Conservation (phyloP, 2,888 invertebrate species). For the Coremacera marginata region DNA sequence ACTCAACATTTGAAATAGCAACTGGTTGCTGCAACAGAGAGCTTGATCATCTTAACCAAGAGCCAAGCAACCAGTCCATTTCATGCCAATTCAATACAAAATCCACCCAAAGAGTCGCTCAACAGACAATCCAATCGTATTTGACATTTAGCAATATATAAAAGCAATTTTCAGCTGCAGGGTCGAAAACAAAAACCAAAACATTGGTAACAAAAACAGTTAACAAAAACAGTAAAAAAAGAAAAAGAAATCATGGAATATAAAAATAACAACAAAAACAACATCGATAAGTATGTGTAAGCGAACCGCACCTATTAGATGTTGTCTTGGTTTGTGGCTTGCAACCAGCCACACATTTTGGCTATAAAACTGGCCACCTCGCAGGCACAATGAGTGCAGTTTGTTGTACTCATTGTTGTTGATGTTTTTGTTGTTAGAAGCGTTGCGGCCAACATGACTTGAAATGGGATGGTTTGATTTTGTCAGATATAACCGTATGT, state of each 20-base stretch:
- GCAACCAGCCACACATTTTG: background rate
- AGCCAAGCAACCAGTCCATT: background rate
- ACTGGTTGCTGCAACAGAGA: background rate
- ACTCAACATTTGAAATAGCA: too few relatives aligned
- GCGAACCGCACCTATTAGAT: background rate
- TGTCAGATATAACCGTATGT: constrained; percentile 6
- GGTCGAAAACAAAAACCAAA: background rate
- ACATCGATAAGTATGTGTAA: background rate
- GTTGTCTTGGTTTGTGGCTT: background rate
- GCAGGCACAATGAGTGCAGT: background rate
- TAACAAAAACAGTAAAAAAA: background rate
- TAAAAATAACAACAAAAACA: background rate
- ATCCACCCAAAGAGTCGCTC: background rate
- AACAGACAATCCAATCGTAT: constrained; percentile 8
- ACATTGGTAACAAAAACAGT: background rate
- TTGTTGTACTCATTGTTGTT: background rate
- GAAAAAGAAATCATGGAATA: background rate
- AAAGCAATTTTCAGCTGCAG: constrained; percentile 25
- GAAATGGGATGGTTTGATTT: background rate
- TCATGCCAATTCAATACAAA: background rate
- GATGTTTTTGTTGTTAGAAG: background rate
- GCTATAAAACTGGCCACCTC: background rate
- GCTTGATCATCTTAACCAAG: background rate
- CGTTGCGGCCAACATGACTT: background rate
- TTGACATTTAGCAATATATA: constrained; percentile 29